phyloP scores from a whole-genome alignment of 1,140 invertebrate genomes.

The Megalonaias nervosa region DNA sequence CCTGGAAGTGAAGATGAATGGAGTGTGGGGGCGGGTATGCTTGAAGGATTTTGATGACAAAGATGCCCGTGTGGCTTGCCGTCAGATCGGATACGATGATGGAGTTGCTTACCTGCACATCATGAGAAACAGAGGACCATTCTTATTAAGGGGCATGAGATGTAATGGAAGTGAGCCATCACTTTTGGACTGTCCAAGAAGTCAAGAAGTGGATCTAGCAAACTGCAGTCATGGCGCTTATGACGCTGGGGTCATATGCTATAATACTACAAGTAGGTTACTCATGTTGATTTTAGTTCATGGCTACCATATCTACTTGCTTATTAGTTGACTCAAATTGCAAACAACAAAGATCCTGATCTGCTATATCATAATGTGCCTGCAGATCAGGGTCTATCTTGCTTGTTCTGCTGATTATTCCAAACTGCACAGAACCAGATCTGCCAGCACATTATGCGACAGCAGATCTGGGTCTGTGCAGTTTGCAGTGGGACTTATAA shows the following conservation, averaged over 20 bases:
- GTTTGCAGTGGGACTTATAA: too few relatives aligned
- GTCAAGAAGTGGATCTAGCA: constrained; percentile 16
- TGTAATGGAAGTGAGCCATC: constrained; percentile 37
- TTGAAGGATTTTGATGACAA: constrained; percentile 44
- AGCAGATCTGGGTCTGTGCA: too few relatives aligned
- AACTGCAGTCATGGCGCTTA: constrained; percentile 42
- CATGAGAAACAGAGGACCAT: constrained; percentile 42
- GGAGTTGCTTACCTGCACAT: constrained; percentile 47
- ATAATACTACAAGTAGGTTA: constrained; percentile 22
- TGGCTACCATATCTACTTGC: too few relatives aligned
- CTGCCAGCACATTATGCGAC: too few relatives aligned
- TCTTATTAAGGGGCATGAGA: constrained; percentile 46
- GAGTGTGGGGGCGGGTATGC: constrained; percentile 63
- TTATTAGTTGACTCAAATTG: too few relatives aligned
- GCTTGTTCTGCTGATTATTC: too few relatives aligned
- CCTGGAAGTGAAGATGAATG: constrained; percentile 50
- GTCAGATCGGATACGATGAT: constrained; percentile 50
- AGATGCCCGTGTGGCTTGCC: constrained; percentile 55
- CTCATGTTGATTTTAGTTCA: too few relatives aligned
- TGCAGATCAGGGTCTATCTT: too few relatives aligned
- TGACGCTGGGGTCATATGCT: constrained; percentile 52
- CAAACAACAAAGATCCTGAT: too few relatives aligned
- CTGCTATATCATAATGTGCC: too few relatives aligned
- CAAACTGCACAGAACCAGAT: too few relatives aligned
- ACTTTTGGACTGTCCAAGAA: constrained; percentile 36